phyloP scores from a whole-genome alignment of 2,797 vertebrate species.

The Leontocebus nigricollis region DNA sequence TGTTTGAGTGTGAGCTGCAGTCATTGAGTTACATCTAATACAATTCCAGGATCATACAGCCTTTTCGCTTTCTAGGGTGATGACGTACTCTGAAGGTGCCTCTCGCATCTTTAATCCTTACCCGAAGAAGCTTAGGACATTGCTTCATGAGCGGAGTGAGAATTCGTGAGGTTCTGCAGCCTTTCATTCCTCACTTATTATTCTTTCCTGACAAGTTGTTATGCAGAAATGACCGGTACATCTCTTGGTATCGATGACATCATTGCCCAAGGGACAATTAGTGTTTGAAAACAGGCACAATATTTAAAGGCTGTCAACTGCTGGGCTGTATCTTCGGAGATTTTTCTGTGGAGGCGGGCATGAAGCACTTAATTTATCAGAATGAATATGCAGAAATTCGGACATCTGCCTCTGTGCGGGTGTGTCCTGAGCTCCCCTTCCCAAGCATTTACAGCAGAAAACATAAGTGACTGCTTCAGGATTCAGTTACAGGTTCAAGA shows the following conservation, averaged over 20 bases:
- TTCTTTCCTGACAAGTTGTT: not conserved
- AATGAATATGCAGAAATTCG: not conserved
- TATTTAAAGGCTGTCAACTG: not conserved
- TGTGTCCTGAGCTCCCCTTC: not conserved
- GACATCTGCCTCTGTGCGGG: fast-evolving
- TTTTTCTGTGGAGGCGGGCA: not conserved
- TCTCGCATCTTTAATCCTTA: not conserved
- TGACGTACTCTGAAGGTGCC: not conserved
- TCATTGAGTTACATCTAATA: not conserved
- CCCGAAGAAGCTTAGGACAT: not conserved
- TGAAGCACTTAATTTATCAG: not conserved
- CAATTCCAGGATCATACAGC: not conserved
- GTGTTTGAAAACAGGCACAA: not conserved
- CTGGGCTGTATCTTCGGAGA: not conserved
- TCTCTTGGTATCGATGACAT: not conserved
- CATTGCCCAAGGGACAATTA: not conserved
- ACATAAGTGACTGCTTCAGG: not conserved
- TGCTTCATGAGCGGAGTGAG: not conserved
- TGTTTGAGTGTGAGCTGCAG: not conserved
- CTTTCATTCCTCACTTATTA: not conserved
- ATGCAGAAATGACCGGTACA: not conserved
- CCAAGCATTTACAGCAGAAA: not conserved
- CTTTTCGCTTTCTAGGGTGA: not conserved
- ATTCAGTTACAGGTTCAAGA: not conserved
- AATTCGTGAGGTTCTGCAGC: fast-evolving